Evolutionary conservation across 1,140 invertebrate species (phyloP), one percentile per base, ranked within the genome.

Genomic region (Sycophaga agraensis): DNA sequence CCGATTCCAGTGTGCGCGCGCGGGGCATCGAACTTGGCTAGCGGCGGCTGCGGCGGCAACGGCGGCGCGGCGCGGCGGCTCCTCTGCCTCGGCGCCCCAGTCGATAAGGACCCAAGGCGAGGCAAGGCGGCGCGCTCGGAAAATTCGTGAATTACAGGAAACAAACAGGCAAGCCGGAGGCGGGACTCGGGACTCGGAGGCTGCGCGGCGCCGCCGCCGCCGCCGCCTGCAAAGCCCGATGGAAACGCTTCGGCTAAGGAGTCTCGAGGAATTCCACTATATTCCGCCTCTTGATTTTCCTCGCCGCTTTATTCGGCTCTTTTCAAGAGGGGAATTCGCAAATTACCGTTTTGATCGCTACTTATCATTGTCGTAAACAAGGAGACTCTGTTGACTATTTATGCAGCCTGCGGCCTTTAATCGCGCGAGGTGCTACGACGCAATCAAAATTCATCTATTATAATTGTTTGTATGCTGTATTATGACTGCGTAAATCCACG

Each of bases 121-220:
- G 21, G n/a, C 12, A 12, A 34, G 51, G 46, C 26, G 34, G 24
- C 39, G 39, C 66, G 55, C 61, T 70, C 17, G 66, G 53, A 68
- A 67, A 73, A 69, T 70, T 73, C 65, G 59, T 65, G 61, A 72
- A 74, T 74, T 71, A 70, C 43, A 51, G 55, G 62, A 72, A 77
- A 71, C 68, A 75, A 77, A 77, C 68, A 73, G 55, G 16, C 50
- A 55, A 50, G 51, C 31, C 46, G n/a, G n/a, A n/a, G n/a, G n/a
- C n/a, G n/a, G n/a, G n/a, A n/a, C n/a, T n/a, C n/a, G n/a, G n/a
- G n/a, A n/a, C n/a, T n/a, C n/a, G n/a, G n/a, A n/a, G n/a, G n/a
- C n/a, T n/a, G n/a, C n/a, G n/a, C n/a, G n/a, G n/a, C n/a, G n/a
- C n/a, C n/a, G n/a, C n/a, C n/a, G n/a, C n/a, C n/a, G n/a, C n/a